Percentiles rank a stretch among this genome's conserved stretches.
These are phyloP conservation scores for Trissolcus brochymenae DNA, from an alignment of 2,888 invertebrate genomes.

Conservation along the genomic window DNA sequence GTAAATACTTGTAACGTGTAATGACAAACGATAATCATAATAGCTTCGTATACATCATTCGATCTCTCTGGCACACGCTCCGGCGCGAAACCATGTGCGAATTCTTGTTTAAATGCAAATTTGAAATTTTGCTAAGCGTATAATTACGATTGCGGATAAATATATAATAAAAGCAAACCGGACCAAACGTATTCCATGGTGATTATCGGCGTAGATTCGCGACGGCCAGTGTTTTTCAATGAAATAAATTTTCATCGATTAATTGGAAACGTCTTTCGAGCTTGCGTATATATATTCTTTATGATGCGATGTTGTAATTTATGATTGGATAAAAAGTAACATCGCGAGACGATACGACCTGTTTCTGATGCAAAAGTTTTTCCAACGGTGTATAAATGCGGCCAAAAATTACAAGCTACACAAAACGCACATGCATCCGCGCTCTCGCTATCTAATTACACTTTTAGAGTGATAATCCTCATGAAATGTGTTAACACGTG, in stretches of 20 bases:
- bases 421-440: too few relatives aligned
- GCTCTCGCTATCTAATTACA: constrained; percentile 11
- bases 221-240: neutral
- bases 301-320: neutral
- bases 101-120: constrained; percentile 55
- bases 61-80: constrained; percentile 1
- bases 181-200: too few relatives aligned
- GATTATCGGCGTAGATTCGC: too few relatives aligned
- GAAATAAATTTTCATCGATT: constrained; percentile 3
- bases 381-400: too few relatives aligned
- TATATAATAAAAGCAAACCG: constrained; percentile 13
- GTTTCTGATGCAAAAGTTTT: too few relatives aligned
- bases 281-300: too few relatives aligned
- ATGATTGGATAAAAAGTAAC: too few relatives aligned
- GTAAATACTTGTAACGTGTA: constrained; percentile 23
- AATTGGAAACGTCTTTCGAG: too few relatives aligned
- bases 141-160: constrained; percentile 50
- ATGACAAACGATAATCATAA: constrained; percentile 46
- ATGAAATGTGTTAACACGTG: constrained; percentile 6
- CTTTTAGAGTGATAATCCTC: constrained; percentile 17
- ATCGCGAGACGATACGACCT: too few relatives aligned
- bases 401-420: too few relatives aligned
- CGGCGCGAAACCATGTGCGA: constrained; percentile 19
- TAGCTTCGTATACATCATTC: constrained; percentile 27
- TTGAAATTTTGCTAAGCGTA: constrained; percentile 28